Conservation (phyloP, 2,888 invertebrate species). For the Morinoia aosen region DNA sequence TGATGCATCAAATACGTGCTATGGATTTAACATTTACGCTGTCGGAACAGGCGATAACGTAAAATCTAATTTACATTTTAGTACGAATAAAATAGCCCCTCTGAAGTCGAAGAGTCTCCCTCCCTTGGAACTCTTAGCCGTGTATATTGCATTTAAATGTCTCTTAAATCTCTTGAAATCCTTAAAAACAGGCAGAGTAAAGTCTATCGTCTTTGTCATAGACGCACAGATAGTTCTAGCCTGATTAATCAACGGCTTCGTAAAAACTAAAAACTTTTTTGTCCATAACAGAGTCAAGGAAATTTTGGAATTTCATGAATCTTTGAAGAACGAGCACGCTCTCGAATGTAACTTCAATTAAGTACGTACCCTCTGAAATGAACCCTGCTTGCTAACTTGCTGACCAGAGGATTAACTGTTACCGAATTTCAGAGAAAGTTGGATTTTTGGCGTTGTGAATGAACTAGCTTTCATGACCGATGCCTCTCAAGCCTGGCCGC, state of each 20-base stretch:
- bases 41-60: not conserved
- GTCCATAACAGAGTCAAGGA: not conserved
- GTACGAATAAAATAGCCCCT: not conserved
- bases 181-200: not conserved
- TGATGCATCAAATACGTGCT: not conserved
- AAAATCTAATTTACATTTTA: not conserved
- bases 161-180: not conserved
- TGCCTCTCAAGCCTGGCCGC: too few relatives aligned
- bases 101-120: constrained; percentile 1
- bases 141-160: not conserved
- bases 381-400: not conserved
- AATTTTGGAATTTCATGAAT: not conserved
- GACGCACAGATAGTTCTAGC: not conserved
- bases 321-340: not conserved
- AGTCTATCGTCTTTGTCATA: not conserved
- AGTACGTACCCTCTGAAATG: too few relatives aligned
- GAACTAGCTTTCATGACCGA: not conserved
- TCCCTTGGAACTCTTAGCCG: not conserved
- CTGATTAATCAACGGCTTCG: not conserved
- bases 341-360: not conserved
- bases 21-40: not conserved
- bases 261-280: not conserved
- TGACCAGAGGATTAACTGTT: not conserved
- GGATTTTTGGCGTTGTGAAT: too few relatives aligned
- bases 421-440: too few relatives aligned